Percentiles rank a stretch among this genome's conserved stretches.
These are phyloP conservation scores for Plagodis dolabraria DNA, from an alignment of 2,888 invertebrate species.

Conservation along the genomic window DNA sequence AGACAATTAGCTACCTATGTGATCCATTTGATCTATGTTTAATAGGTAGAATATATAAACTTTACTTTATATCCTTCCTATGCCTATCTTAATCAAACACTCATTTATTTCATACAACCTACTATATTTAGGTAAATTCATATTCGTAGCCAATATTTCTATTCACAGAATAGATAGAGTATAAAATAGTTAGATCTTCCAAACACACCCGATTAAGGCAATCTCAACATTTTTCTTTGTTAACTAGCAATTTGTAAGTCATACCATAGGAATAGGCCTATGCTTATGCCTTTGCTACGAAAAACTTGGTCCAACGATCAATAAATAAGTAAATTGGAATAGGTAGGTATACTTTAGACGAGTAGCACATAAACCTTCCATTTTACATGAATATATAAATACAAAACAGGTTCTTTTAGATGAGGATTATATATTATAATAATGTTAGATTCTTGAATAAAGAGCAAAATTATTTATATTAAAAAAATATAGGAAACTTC, in stretches of 20 bases:
- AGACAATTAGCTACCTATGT: conserved; percentile 2
- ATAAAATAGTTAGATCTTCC: conserved; percentile 10
- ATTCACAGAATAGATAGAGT: conserved; percentile 29
- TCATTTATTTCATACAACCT: conserved; percentile 10
- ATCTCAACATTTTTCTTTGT: conserved; percentile 6
- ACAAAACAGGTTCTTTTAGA: no score
- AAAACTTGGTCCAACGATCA: conserved; percentile 24
- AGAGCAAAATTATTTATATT: no score
- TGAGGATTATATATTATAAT: no score
- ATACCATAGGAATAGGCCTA: conserved; percentile 23
- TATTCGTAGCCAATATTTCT: conserved; percentile 20
- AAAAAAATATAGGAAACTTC: conserved; percentile 2
- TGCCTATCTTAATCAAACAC: conserved; percentile 2
- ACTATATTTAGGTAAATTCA: conserved; percentile 19
- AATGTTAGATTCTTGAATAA: no score
- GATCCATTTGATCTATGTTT: conserved; percentile 1
- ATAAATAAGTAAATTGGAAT: conserved; percentile 1
- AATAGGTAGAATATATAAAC: neutral
- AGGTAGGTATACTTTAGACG: no score
- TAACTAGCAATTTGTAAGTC: conserved; percentile 3
- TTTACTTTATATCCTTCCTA: conserved; percentile 3
- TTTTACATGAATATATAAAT: no score
- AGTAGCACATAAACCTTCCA: no score
- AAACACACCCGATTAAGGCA: conserved; percentile 14
- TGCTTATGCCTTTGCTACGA: conserved; percentile 15